Base-by-base conservation (phyloP, 2,113 vertebrate species). In the Sitta europaea region DNA sequence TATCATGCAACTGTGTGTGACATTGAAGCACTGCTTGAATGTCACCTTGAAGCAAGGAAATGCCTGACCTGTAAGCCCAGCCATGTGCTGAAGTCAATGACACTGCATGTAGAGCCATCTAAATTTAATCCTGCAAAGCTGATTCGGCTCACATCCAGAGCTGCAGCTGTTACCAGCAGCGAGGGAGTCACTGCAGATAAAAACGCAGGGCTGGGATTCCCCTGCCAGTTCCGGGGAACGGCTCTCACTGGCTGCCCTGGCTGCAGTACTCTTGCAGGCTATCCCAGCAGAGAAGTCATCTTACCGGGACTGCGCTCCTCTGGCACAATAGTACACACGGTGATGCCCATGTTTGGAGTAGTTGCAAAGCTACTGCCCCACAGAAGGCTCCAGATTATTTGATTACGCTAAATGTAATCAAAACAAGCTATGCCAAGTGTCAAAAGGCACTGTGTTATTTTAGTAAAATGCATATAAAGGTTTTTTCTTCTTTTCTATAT, bases 251-350 rank as follows among this genome's bases (percentile, higher is more conserved):
- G 31, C 45, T 88, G 78, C 40, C 42, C 58, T 82, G 62, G 25
- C 57, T 79, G 65, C 36, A 45, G 5, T 35, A 23, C 11, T 77
- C 43, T 58, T 81, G 50, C 70, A 62, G 61, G 53, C 66, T 45
- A 7, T 38, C 68, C n/a, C 85, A 59, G 53, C 70, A 85, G 82
- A 88, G 58, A 31, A 63, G 42, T 38, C 40, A 59, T 31, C 54
- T 65, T 66, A 42, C 25, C 59, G 54, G 43, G 29, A n/a, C 33
- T 35, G 29, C 0, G 1, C 31, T 84, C 33, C n/a, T 62, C 61
- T 1, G 1, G 43, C 66, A 50, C 55, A 57, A 17, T 12, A 24
- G 35, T 50, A 71, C 2, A 3, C 1, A 3, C 0, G 0, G 48
- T 4, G 2, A 47, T 78, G 81, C 19, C 70, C 23, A 9, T 17